A percentile compares a stretch with the other conserved stretches of the same genome.
Evolutionary conservation across 2,113 vertebrate genomes (phyloP).

Genomic region (Oxyruncus cristatus): DNA sequence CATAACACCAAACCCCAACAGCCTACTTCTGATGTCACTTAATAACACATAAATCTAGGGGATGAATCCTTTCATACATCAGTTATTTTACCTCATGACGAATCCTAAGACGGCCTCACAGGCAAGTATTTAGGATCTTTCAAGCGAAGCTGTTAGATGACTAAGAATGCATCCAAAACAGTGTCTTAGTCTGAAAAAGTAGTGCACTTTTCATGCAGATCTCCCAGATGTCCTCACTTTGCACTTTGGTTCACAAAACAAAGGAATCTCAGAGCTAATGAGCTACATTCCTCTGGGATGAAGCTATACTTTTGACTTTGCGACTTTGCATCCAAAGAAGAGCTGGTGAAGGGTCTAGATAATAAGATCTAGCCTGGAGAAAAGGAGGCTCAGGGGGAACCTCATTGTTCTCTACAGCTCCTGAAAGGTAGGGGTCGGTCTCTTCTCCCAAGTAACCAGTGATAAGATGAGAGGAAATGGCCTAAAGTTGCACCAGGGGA

Average conservation of each 20-base stretch:
- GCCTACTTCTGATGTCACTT: not conserved
- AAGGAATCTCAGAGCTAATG: not conserved
- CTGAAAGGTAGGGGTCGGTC: not conserved
- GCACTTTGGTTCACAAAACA: not conserved
- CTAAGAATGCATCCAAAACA: fast-evolving
- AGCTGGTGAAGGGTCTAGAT: not conserved
- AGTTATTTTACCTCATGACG: not conserved
- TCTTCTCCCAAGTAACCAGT: not conserved
- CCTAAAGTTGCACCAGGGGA: fast-evolving
- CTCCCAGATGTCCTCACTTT: not conserved
- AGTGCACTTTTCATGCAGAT: not conserved
- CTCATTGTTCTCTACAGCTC: not conserved
- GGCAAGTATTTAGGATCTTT: not conserved
- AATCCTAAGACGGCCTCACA: not conserved
- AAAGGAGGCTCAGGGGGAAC: not conserved
- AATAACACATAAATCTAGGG: fast-evolving
- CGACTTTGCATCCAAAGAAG: not conserved
- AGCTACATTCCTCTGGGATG: not conserved
- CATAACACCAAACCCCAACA: not conserved
- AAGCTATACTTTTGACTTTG: not conserved
- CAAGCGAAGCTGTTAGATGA: fast-evolving
- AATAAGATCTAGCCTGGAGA: not conserved
- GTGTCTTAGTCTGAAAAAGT: not conserved
- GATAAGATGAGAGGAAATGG: not conserved
- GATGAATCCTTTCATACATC: not conserved